Percentiles rank a stretch among this genome's conserved stretches.
Conservation (phyloP, 2,888 invertebrate genomes). For the Polietes domitor region DNA sequence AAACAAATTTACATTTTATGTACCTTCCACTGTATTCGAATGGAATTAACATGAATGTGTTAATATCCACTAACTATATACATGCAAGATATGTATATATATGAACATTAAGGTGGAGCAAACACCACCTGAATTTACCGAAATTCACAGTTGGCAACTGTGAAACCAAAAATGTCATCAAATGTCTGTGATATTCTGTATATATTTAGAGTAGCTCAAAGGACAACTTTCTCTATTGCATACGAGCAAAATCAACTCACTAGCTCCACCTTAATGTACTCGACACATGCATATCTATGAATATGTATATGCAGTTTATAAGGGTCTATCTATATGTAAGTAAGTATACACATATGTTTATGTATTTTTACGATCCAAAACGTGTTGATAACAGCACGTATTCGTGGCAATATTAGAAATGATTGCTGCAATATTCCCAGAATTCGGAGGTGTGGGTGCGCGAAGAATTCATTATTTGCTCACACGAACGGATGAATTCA, state of each 20-base stretch:
- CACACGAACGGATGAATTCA: neutral
- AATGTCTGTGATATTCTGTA: too few relatives aligned
- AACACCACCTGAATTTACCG: too few relatives aligned
- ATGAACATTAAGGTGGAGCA: neutral
- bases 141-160: too few relatives aligned
- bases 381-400: neutral
- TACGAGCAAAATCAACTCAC: too few relatives aligned
- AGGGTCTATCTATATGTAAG: too few relatives aligned
- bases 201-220: too few relatives aligned
- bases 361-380: neutral
- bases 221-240: too few relatives aligned
- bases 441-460: neutral
- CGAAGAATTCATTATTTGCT: neutral
- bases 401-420: neutral
- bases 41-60: neutral
- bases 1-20: neutral
- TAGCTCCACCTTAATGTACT: too few relatives aligned
- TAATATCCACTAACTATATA: neutral
- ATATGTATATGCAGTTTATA: too few relatives aligned
- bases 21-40: neutral
- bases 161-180: too few relatives aligned
- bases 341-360: too few relatives aligned
- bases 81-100: neutral
- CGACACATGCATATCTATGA: too few relatives aligned
- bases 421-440: neutral